Base-by-base conservation (phyloP, 2,113 vertebrate species). In the Progne subis region DNA sequence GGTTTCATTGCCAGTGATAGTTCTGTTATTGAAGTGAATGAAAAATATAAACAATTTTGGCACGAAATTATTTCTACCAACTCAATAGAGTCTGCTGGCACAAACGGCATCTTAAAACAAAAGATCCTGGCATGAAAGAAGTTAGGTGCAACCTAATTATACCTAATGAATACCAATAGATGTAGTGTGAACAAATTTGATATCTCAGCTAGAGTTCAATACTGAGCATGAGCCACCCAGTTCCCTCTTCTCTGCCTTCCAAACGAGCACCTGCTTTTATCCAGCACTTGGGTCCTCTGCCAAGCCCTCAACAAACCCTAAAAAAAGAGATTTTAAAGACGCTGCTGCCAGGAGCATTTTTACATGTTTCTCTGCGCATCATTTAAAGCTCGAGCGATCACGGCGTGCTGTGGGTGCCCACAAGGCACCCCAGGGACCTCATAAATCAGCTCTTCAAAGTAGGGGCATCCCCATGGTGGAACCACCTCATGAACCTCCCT, bases 401-500 rank as follows among this genome's bases (percentile, higher is more conserved):
- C 0, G 0, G 63, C 1, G 2, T 3, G 4, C 41, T 47, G n/a
- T 1, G 1, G n/a, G 26, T 34, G 28, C 26, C 57, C 37, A 5
- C 28, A 8, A 26, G 60, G 34, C 18, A 24, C 15, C 41, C 15
- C 41, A 15, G 20, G 26, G 50, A 39, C 43, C 15, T 50, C 13
- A 3, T 5, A 41, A 28, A 57, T 23, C 47, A 47, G 19, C 46
- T 76, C 46, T 53, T 41, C 0, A 6, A 23, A 7, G 26, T 2
- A 59, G 0, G 2, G 12, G 20, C 29, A 55, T 17, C 41, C 37
- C 39, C 57, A 12, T 0, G 6, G 57, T 46, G 59, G 52, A 41
- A 44, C 12, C 11, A 37, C 44, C 29, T 34, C 32, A 16, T 0
- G 2, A 4, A 37, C 3, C n/a, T 70, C 32, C 13, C 41, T 44